These are phyloP conservation scores for Channallabes apus DNA, from an alignment of 2,797 vertebrate species.

Conservation along the genomic window DNA sequence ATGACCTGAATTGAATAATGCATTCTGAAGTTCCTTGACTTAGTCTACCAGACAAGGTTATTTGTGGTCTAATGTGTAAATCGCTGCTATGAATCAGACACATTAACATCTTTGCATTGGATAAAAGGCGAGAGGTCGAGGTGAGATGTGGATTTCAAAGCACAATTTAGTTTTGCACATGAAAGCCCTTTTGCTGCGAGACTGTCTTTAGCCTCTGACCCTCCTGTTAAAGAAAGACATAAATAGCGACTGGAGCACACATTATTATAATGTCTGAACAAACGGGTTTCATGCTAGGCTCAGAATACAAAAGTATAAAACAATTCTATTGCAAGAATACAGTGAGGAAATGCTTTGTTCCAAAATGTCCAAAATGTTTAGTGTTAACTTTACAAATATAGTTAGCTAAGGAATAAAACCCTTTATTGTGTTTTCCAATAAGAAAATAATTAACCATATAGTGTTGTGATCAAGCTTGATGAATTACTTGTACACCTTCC, in stretches of 20 bases:
- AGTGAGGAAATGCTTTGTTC: neutral
- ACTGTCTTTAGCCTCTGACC: conserved; percentile 18
- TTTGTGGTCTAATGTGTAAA: neutral
- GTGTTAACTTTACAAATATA: neutral
- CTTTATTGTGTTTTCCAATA: neutral
- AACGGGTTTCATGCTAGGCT: neutral
- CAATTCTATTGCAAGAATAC: neutral
- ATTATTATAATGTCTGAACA: neutral
- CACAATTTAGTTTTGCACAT: conserved; percentile 7
- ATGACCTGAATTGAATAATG: neutral
- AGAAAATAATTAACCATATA: neutral
- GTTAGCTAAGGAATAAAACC: neutral
- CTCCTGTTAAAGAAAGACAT: neutral
- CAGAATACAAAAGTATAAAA: neutral
- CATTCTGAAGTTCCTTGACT: neutral
- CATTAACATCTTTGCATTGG: neutral
- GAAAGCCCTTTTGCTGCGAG: neutral
- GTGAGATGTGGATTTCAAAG: conserved; percentile 3
- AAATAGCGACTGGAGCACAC: neutral
- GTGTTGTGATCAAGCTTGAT: neutral
- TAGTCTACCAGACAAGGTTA: neutral
- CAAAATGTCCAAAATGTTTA: neutral
- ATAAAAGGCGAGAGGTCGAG: neutral
- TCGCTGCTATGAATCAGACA: neutral
- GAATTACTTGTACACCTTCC: neutral